Base-by-base conservation (phyloP, 2,888 invertebrate genomes). In the Dascillus cervinus region DNA sequence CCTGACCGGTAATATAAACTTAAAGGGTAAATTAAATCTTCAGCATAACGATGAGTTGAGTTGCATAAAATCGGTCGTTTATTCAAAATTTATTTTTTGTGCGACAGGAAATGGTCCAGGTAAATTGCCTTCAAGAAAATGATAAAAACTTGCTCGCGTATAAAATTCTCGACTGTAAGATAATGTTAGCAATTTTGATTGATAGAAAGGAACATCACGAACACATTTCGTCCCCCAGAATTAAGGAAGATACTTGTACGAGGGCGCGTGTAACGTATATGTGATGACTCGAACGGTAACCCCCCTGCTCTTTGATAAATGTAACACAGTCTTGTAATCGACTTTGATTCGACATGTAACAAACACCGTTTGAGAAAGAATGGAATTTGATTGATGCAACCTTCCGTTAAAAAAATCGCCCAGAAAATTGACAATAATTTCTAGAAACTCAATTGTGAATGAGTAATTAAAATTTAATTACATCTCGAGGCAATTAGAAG, bases 381-480 rank as follows among this genome's bases (percentile, higher is more conserved):
- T 13, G 25, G 33, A 34, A 36, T 39, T 39, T 39, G 39, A 39
- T 39, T 39, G 39, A 39, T 39, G 39, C 36, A 28, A 29, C 36
- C 24, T 29, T 30, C 23, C 28, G 24, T 20, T 8, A 26, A 14
- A 14, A n/a, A 2, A 2, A 1, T 6, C 25, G 13, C 8, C 11
- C 13, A 12, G 11, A 22, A 22, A 22, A 22, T 22, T 22, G 22
- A 6, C 3, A 3, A 11, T 8, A 10, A 10, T 15, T 26, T 14
- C 17, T 13, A 17, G 17, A 47, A 49, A 50, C 41, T 40, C 45
- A 47, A 48, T 48, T 48, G 46, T 47, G 50, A 48, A 39, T 43
- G 41, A 45, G 53, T 53, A 56, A 62, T 62, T 56, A 62, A 64
- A 64, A 55, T 62, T 64, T 64, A 64, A 65, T 65, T 62, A 62